phyloP scores from a whole-genome alignment of 2,113 vertebrate species.

The Dermatemys mawii region DNA sequence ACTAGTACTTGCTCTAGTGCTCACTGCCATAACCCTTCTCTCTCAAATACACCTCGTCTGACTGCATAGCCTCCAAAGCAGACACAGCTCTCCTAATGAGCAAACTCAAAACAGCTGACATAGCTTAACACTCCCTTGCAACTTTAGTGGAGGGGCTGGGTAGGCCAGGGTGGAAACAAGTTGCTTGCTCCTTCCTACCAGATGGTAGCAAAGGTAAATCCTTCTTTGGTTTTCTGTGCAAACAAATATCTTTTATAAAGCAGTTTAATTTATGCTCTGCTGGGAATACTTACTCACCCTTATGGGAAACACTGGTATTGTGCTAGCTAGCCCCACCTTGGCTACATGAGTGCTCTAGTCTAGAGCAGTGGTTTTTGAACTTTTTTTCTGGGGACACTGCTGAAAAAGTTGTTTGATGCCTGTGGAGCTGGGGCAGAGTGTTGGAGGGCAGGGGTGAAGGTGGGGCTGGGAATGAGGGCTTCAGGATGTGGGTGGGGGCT shows the following conservation, averaged over 20 bases:
- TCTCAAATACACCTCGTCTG: not conserved
- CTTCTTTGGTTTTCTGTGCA: not conserved
- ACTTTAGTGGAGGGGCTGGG: not conserved
- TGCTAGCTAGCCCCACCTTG: not conserved
- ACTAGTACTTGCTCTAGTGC: not conserved
- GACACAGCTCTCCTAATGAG: not conserved
- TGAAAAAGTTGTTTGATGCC: too few relatives aligned
- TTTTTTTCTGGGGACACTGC: too few relatives aligned
- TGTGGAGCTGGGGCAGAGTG: too few relatives aligned
- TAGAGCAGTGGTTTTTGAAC: too few relatives aligned
- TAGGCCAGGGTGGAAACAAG: not conserved
- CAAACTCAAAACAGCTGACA: not conserved
- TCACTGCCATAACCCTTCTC: not conserved
- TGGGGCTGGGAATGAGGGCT: too few relatives aligned
- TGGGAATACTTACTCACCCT: not conserved
- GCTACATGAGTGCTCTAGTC: not conserved
- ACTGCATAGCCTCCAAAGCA: not conserved
- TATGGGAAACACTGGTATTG: not conserved
- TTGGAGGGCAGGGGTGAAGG: too few relatives aligned
- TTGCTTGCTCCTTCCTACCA: not conserved
- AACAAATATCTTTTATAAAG: not conserved
- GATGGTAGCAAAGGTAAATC: not conserved
- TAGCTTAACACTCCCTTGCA: not conserved
- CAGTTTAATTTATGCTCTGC: not conserved
- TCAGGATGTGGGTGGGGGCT: too few relatives aligned